Conservation (phyloP, 2,888 invertebrate species). For the Conchocele bisecta region DNA sequence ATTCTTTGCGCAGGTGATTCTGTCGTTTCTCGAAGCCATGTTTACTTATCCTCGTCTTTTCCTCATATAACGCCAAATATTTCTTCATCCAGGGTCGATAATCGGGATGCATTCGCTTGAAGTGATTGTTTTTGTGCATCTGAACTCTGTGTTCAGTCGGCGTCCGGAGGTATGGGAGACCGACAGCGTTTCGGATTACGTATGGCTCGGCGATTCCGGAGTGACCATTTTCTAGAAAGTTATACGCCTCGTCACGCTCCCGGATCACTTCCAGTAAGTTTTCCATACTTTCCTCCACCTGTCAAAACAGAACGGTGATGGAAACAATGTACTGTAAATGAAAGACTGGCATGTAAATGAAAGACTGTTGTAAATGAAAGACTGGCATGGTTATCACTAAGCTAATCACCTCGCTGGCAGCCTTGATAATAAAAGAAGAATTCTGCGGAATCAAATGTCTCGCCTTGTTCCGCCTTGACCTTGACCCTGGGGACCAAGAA, state of each 20-base stretch:
- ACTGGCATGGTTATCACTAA: too few relatives aligned
- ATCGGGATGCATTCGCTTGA: conserved; percentile 48
- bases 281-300: conserved; percentile 95
- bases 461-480: too few relatives aligned
- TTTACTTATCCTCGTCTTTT: conserved; percentile 56
- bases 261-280: conserved; percentile 95
- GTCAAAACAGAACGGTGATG: not conserved
- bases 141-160: conserved; percentile 67
- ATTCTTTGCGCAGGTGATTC: conserved; percentile 4
- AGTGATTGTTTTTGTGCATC: conserved; percentile 55
- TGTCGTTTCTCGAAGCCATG: conserved; percentile 3
- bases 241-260: conserved; percentile 96
- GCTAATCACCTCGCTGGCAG: too few relatives aligned
- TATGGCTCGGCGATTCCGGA: conserved; percentile 58
- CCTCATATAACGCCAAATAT: conserved; percentile 65
- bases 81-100: conserved; percentile 57
- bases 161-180: conserved; percentile 56
- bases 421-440: too few relatives aligned
- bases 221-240: conserved; percentile 88
- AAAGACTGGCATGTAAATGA: too few relatives aligned
- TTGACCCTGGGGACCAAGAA: too few relatives aligned
- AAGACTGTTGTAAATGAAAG: too few relatives aligned
- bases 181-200: conserved; percentile 67
- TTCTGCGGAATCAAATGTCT: too few relatives aligned
- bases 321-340: too few relatives aligned